Conservation (phyloP, 2,888 invertebrate genomes). For the Cryptus viduatorius region DNA sequence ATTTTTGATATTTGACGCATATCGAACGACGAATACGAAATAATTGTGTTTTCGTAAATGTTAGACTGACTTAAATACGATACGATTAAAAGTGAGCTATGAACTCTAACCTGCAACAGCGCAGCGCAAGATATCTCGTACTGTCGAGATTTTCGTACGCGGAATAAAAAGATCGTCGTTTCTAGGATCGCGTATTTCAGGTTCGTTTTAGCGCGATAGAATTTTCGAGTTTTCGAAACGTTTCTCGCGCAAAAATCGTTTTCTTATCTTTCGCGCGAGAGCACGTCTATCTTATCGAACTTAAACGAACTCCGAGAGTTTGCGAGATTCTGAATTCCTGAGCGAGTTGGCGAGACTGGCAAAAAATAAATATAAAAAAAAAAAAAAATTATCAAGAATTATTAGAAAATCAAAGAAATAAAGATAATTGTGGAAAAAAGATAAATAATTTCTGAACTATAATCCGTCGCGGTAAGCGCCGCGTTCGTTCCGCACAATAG, state of each 20-base stretch:
- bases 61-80: no score
- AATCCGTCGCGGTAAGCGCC: conserved; percentile 13
- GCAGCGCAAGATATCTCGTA: no score
- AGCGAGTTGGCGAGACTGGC: background rate
- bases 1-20: no score
- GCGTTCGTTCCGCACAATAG: conserved; percentile 9
- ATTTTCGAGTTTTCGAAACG: conserved; percentile 16
- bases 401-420: background rate
- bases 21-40: no score
- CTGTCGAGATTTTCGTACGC: no score
- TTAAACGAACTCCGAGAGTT: background rate
- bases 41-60: no score
- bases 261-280: background rate
- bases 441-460: conserved; percentile 28
- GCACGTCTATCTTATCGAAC: conserved; percentile 18
- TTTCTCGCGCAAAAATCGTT: background rate
- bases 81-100: no score
- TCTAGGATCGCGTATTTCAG: no score
- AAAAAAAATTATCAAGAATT: background rate
- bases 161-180: no score
- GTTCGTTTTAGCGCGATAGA: background rate
- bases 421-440: background rate
- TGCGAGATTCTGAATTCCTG: background rate
- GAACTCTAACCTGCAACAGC: no score
- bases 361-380: background rate